These are phyloP conservation scores for Dicrostonyx torquatus DNA, from an alignment of 2,797 vertebrate species.

Conservation along the genomic window DNA sequence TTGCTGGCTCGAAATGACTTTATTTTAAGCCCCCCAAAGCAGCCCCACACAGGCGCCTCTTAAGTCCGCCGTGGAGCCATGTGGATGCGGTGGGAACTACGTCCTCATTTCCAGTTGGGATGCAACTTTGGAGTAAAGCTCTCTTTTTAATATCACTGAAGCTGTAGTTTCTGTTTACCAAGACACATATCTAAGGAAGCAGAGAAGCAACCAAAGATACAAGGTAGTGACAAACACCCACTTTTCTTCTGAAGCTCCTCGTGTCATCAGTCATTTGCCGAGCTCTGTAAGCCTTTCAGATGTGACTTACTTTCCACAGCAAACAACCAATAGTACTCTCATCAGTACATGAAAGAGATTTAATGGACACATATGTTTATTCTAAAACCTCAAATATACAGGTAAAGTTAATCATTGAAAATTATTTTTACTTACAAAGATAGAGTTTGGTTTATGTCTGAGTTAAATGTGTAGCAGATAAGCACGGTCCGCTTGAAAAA, in stretches of 20 bases:
- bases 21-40: not conserved
- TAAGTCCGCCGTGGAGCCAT: conserved; percentile 68
- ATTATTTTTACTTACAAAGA: conserved; percentile 52
- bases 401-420: not conserved
- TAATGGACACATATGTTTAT: not conserved
- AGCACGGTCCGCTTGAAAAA: not conserved
- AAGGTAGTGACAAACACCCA: not conserved
- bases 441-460: conserved; percentile 43
- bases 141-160: conserved; percentile 59
- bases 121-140: not conserved
- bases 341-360: not conserved
- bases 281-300: conserved; percentile 11
- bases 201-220: not conserved
- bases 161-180: conserved; percentile 76
- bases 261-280: conserved; percentile 14
- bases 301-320: conserved; percentile 38
- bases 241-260: conserved; percentile 34
- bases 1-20: not conserved
- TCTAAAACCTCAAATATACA: not conserved
- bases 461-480: not conserved
- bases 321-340: not conserved
- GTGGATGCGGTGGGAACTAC: conserved; percentile 57
- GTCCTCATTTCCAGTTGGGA: conserved; percentile 67
- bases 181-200: conserved; percentile 52
- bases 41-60: conserved; percentile 62